A percentile compares a stretch with the other conserved stretches of the same genome.
phyloP scores from a whole-genome alignment of 2,888 invertebrate genomes.

The Diaperis boleti region DNA sequence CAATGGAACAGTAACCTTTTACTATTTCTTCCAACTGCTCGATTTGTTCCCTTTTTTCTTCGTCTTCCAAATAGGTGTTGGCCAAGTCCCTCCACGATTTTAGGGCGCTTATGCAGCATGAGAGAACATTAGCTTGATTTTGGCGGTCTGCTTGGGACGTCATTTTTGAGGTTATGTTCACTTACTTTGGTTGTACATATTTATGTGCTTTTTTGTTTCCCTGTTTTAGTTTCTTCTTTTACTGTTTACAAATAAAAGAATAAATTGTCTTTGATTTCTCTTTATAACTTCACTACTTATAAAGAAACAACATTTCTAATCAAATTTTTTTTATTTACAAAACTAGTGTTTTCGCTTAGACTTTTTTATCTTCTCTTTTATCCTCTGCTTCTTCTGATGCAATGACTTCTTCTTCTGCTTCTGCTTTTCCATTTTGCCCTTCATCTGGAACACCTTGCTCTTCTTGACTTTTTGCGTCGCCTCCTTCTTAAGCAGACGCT shows the following conservation, averaged over 20 bases:
- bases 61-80: slow-evolving; percentile 4
- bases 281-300: too few relatives aligned
- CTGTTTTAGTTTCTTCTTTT: too few relatives aligned
- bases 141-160: neutral
- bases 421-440: slow-evolving; percentile 77
- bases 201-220: too few relatives aligned
- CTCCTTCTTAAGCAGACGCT: slow-evolving; percentile 77
- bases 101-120: too few relatives aligned
- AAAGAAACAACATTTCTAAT: too few relatives aligned
- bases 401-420: slow-evolving; percentile 78
- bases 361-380: slow-evolving; percentile 61
- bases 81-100: too few relatives aligned
- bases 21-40: slow-evolving; percentile 43
- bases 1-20: slow-evolving; percentile 49
- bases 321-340: slow-evolving; percentile 8
- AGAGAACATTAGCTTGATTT: neutral
- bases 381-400: slow-evolving; percentile 64
- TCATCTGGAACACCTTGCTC: slow-evolving; percentile 82
- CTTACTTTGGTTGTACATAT: too few relatives aligned
- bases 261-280: too few relatives aligned
- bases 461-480: slow-evolving; percentile 80
- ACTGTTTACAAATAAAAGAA: too few relatives aligned
- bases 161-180: neutral
- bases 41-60: neutral
- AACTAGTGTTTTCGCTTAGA: neutral